Conservation (phyloP, 2,888 invertebrate genomes). For the Agonopterix heracliana region DNA sequence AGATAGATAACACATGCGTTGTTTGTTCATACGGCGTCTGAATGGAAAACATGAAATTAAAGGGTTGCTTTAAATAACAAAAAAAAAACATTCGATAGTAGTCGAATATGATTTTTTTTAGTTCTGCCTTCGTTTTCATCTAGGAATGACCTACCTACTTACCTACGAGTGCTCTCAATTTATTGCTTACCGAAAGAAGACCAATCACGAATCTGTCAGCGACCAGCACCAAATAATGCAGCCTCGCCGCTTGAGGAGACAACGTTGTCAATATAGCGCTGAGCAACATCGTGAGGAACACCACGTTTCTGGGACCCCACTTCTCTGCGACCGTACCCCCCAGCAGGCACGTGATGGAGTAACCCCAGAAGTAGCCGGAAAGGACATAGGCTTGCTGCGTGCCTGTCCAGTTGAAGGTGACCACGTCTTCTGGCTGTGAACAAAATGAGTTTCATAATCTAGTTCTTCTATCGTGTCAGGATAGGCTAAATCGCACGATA, state of each 20-base stretch:
- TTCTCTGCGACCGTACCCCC: conserved; percentile 80
- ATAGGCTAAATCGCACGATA: not conserved
- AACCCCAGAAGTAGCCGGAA: conserved; percentile 75
- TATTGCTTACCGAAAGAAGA: conserved; percentile 76
- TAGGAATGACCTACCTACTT: too few relatives aligned
- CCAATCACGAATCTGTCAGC: conserved; percentile 77
- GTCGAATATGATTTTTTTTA: too few relatives aligned
- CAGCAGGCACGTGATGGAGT: conserved; percentile 78
- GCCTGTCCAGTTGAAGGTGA: conserved; percentile 74
- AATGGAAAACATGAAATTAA: too few relatives aligned
- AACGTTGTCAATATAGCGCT: conserved; percentile 76
- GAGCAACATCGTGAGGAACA: conserved; percentile 73
- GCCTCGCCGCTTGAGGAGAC: conserved; percentile 77
- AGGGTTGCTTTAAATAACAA: too few relatives aligned
- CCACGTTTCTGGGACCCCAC: conserved; percentile 77
- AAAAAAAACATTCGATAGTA: too few relatives aligned
- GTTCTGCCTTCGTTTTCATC: too few relatives aligned
- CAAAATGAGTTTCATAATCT: not conserved
- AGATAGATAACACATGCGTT: too few relatives aligned
- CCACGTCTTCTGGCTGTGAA: conserved; percentile 52
- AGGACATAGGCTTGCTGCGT: conserved; percentile 79
- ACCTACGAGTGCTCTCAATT: too few relatives aligned
- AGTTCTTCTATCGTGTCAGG: not conserved
- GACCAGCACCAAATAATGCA: conserved; percentile 76
- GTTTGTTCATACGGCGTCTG: too few relatives aligned